Evolutionary conservation across 1,140 invertebrate genomes (phyloP).

Genomic region (Anoplolepis gracilipes): DNA sequence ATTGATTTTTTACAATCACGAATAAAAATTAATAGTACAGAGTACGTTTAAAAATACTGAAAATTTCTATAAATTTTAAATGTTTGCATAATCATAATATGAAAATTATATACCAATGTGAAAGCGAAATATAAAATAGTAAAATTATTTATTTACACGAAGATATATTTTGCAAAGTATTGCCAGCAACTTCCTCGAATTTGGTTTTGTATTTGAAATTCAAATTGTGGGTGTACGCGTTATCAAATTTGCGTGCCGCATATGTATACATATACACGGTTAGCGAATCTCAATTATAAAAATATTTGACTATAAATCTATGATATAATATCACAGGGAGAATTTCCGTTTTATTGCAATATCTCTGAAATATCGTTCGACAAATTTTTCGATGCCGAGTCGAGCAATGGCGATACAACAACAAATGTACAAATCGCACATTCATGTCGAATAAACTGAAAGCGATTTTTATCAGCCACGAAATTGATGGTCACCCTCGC

Average conservation of each 20-base stretch:
- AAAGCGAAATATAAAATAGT: constrained; percentile 25
- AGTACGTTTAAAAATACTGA: neutral
- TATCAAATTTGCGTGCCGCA: constrained; percentile 44
- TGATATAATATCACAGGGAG: constrained; percentile 57
- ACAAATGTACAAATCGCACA: constrained; percentile 28
- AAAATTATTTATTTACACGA: constrained; percentile 34
- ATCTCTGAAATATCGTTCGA: constrained; percentile 59
- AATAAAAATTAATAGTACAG: neutral
- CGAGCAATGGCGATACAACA: constrained; percentile 6
- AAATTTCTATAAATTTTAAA: constrained; percentile 4
- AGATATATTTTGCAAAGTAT: constrained; percentile 39
- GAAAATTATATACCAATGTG: too few species aligned
- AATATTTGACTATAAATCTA: constrained; percentile 71
- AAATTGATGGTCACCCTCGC: constrained; percentile 45
- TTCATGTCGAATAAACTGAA: constrained; percentile 55
- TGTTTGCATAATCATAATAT: neutral
- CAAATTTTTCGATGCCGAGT: constrained; percentile 51
- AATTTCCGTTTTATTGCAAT: constrained; percentile 70
- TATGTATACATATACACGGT: constrained; percentile 34
- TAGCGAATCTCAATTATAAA: constrained; percentile 65
- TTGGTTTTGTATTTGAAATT: constrained; percentile 64
- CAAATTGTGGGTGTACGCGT: constrained; percentile 41
- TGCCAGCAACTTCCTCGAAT: constrained; percentile 36
- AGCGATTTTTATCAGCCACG: constrained; percentile 45
- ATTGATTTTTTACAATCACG: neutral